Conservation (phyloP, 1,140 invertebrate species). For the Dinoponera quadriceps region DNA sequence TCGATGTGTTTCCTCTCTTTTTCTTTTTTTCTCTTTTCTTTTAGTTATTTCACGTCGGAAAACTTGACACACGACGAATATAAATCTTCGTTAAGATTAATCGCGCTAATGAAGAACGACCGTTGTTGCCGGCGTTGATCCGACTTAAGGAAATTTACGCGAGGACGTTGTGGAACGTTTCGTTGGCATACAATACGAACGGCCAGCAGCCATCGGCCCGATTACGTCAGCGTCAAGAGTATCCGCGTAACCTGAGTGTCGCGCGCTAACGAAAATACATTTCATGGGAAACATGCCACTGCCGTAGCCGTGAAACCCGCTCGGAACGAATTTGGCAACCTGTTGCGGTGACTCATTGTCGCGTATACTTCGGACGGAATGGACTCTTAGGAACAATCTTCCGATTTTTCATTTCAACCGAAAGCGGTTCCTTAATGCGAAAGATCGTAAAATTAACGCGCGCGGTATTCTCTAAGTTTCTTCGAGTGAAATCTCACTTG, state of each 20-base stretch:
- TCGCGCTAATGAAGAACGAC: background rate
- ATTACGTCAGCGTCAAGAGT: constrained; percentile 55
- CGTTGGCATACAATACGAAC: background rate
- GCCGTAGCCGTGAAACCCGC: constrained; percentile 7
- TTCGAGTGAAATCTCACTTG: too few species aligned
- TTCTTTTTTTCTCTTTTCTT: too few species aligned
- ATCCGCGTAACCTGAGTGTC: constrained; percentile 21
- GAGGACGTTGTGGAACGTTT: background rate
- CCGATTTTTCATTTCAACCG: background rate
- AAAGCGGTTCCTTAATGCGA: background rate
- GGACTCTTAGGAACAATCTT: constrained; percentile 5
- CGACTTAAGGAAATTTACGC: background rate
- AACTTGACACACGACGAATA: background rate
- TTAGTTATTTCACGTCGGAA: background rate
- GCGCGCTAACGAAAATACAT: constrained; percentile 44
- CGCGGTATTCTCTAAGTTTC: too few species aligned
- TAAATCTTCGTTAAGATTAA: constrained; percentile 20
- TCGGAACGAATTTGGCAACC: constrained; percentile 28
- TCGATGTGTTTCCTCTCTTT: background rate
- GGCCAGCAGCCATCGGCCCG: constrained; percentile 36
- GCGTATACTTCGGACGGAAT: background rate
- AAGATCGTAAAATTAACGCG: background rate
- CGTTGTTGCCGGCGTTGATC: background rate
- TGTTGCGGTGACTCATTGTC: constrained; percentile 8
- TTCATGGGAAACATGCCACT: constrained; percentile 27